Conservation (phyloP, 2,888 invertebrate species). For the Dryococelus australis region DNA sequence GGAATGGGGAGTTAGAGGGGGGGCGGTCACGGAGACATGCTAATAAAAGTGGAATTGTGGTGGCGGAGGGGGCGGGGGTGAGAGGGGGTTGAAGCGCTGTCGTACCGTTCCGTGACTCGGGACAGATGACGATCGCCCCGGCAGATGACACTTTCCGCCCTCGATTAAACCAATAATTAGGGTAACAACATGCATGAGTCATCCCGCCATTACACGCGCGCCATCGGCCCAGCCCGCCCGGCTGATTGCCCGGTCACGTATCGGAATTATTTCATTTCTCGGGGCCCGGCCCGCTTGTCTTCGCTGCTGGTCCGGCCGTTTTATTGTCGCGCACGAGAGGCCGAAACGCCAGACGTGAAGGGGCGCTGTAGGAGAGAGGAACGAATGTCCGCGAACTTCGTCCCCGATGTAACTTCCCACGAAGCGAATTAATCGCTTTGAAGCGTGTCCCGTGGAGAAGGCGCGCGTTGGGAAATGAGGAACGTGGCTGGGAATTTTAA, state of each 20-base stretch:
- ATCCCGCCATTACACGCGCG: not conserved
- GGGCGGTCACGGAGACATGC: not conserved
- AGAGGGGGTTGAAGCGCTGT: not conserved
- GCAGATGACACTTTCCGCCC: not conserved
- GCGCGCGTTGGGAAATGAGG: too few relatives aligned
- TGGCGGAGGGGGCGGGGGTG: not conserved
- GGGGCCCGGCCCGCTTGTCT: not conserved
- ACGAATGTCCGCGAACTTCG: too few relatives aligned
- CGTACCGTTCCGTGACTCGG: not conserved
- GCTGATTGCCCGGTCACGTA: not conserved
- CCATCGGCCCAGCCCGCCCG: not conserved
- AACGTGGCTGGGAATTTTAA: too few relatives aligned
- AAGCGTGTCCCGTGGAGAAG: too few relatives aligned
- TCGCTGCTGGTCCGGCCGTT: too few relatives aligned
- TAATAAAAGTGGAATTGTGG: not conserved
- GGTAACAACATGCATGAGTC: constrained; percentile 11
- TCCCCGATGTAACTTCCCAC: too few relatives aligned
- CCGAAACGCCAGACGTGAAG: too few relatives aligned
- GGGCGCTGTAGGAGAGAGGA: too few relatives aligned
- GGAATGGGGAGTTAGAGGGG: not conserved
- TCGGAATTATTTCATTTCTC: not conserved
- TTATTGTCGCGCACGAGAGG: too few relatives aligned
- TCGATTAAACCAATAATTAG: constrained; percentile 16
- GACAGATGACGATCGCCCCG: constrained; percentile 10
- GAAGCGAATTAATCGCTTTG: too few relatives aligned